Evolutionary conservation across 1,140 invertebrate genomes (phyloP).

Genomic region (Anoplolepis gracilipes): DNA sequence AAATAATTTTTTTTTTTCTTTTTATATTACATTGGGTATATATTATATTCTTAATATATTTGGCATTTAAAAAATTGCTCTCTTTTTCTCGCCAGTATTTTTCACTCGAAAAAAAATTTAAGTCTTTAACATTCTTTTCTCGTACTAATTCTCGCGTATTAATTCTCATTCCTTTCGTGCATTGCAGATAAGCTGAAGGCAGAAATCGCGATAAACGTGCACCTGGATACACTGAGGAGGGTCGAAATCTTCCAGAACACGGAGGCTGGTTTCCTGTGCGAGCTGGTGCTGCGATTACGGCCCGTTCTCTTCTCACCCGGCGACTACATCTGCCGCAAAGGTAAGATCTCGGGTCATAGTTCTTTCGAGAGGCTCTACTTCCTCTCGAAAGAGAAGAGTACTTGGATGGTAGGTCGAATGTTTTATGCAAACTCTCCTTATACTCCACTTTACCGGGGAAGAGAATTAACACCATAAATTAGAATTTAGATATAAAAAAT

Average conservation of each 20-base stretch:
- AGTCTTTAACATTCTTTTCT: background rate
- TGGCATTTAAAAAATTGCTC: background rate
- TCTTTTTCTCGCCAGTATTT: background rate
- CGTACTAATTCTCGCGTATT: background rate
- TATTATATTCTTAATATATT: background rate
- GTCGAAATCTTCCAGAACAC: slow-evolving; percentile 99
- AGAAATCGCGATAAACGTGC: slow-evolving; percentile 99
- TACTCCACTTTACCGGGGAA: background rate
- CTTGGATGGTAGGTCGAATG: background rate
- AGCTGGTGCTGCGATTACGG: slow-evolving; percentile 96
- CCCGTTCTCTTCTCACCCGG: slow-evolving; percentile 99
- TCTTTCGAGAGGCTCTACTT: background rate
- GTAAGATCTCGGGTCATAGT: slow-evolving; percentile 85
- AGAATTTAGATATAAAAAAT: slow-evolving; percentile 44
- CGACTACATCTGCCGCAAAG: slow-evolving; percentile 99
- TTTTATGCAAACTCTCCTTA: background rate
- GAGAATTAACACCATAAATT: slow-evolving; percentile 12
- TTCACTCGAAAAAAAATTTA: background rate
- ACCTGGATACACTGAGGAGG: slow-evolving; percentile 98
- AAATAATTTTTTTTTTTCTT: no score
- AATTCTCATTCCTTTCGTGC: background rate
- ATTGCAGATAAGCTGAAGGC: slow-evolving; percentile 97
- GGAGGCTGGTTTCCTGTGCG: slow-evolving; percentile 99
- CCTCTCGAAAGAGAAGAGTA: background rate
- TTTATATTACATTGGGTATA: background rate